These are phyloP conservation scores for Argopecten irradians DNA, from an alignment of 1,140 invertebrate species.

Conservation along the genomic window DNA sequence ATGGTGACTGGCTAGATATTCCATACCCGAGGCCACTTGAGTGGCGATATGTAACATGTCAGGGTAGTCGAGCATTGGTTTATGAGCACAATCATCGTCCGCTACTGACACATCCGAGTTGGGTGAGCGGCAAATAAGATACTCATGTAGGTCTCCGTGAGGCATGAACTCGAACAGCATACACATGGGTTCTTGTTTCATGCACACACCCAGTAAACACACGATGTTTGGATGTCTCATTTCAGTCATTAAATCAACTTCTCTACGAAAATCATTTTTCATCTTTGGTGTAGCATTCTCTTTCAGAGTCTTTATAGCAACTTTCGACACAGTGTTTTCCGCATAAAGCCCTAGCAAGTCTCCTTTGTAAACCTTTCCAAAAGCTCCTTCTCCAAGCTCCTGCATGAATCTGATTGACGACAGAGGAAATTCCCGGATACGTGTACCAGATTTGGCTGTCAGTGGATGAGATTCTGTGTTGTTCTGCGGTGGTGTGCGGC, in stretches of 20 bases:
- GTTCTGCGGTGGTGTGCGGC: conserved; percentile 51
- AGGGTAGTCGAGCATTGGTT: conserved; percentile 83
- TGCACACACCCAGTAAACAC: conserved; percentile 93
- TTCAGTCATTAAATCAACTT: conserved; percentile 91
- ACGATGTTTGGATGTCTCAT: conserved; percentile 97
- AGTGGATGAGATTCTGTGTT: conserved; percentile 68
- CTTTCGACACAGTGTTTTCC: conserved; percentile 81
- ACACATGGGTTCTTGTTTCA: conserved; percentile 93
- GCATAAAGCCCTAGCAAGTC: conserved; percentile 83
- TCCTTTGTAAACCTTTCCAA: conserved; percentile 90
- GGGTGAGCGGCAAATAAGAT: conserved; percentile 82
- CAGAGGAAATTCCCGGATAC: conserved; percentile 81
- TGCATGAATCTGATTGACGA: conserved; percentile 91
- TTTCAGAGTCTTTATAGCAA: conserved; percentile 97
- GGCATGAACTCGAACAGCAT: conserved; percentile 95
- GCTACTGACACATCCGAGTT: conserved; percentile 79
- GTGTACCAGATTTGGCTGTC: conserved; percentile 65
- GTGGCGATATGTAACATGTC: conserved; percentile 91
- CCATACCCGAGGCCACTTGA: conserved; percentile 95
- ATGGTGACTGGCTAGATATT: conserved; percentile 95
- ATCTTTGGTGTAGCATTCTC: conserved; percentile 94
- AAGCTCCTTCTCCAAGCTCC: conserved; percentile 96
- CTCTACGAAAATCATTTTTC: conserved; percentile 91
- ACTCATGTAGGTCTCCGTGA: conserved; percentile 79
- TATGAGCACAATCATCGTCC: conserved; percentile 54